Conservation (phyloP, 1,140 invertebrate genomes). For the Alviniconcha marisindica region DNA sequence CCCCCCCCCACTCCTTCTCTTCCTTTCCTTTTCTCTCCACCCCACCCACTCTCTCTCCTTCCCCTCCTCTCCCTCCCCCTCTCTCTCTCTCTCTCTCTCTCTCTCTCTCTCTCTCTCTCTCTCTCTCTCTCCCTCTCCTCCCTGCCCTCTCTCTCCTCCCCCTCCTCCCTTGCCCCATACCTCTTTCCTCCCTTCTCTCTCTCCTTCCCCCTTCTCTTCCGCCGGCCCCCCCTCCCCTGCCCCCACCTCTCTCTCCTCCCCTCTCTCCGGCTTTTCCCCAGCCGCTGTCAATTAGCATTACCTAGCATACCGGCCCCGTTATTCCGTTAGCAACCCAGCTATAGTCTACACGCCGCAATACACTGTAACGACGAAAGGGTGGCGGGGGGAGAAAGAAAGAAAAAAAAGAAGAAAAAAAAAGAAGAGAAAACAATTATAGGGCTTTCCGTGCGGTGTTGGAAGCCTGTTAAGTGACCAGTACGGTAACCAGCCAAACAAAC, state of each 20-base stretch:
- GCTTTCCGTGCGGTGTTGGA: too few species aligned
- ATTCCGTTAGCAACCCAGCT: too few species aligned
- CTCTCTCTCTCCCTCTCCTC: not conserved
- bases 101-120: conserved; percentile 23
- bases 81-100: not conserved
- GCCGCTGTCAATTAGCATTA: not conserved
- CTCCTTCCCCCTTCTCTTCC: not conserved
- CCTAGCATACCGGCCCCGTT: too few species aligned
- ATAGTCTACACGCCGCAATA: not conserved
- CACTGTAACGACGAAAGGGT: not conserved
- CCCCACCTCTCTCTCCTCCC: not conserved
- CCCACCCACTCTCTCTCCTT: not conserved
- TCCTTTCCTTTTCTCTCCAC: not conserved
- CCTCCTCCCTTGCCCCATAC: not conserved
- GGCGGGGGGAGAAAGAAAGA: not conserved
- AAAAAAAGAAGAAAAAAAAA: conserved; percentile 8
- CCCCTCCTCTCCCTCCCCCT: conserved; percentile 10
- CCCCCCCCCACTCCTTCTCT: not conserved
- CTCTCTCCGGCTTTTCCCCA: not conserved
- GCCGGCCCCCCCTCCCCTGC: not conserved
- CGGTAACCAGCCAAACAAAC: too few species aligned
- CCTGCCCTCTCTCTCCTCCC: not conserved
- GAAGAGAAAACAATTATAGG: not conserved
- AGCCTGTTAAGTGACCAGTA: too few species aligned
- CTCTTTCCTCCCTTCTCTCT: not conserved